These are phyloP conservation scores for Cranoglanis bouderius DNA, from an alignment of 2,113 vertebrate species.

Conservation along the genomic window DNA sequence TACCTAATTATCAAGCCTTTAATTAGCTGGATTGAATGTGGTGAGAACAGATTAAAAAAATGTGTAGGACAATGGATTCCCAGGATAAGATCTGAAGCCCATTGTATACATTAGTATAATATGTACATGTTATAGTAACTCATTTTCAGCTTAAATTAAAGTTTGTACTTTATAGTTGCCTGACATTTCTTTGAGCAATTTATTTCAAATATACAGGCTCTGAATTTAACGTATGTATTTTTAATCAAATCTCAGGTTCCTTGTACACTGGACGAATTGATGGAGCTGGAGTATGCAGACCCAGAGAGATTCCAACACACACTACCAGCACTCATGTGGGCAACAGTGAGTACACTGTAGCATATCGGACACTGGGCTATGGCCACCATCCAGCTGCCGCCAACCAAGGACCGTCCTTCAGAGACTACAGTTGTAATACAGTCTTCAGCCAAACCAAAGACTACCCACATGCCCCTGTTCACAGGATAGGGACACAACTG, in stretches of 20 bases:
- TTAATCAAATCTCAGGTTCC: slow-evolving; percentile 28
- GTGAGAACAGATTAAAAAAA: not conserved
- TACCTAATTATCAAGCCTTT: not conserved
- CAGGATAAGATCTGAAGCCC: not conserved
- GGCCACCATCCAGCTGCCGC: not conserved
- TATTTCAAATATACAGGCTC: not conserved
- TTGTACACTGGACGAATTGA: slow-evolving; percentile 17
- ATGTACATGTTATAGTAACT: not conserved
- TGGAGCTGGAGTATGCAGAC: not conserved
- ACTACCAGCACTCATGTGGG: slow-evolving; percentile 7
- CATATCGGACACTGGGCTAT: slow-evolving; percentile 33
- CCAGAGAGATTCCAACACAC: slow-evolving; percentile 37
- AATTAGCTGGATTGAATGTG: not conserved
- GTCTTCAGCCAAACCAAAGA: slow-evolving; percentile 14
- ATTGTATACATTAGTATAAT: not conserved
- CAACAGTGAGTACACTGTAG: slow-evolving; percentile 45
- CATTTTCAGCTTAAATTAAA: not conserved
- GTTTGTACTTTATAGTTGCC: not conserved
- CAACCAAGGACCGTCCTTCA: slow-evolving; percentile 1
- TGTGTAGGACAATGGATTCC: not conserved
- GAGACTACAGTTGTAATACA: slow-evolving; percentile 34
- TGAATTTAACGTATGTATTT: not conserved
- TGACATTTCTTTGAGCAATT: not conserved
- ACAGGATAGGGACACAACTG: slow-evolving; percentile 34
- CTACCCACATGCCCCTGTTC: slow-evolving; percentile 29